Evolutionary conservation across 2,888 invertebrate genomes (phyloP).

Genomic region (Lasioglossum lativentre): DNA sequence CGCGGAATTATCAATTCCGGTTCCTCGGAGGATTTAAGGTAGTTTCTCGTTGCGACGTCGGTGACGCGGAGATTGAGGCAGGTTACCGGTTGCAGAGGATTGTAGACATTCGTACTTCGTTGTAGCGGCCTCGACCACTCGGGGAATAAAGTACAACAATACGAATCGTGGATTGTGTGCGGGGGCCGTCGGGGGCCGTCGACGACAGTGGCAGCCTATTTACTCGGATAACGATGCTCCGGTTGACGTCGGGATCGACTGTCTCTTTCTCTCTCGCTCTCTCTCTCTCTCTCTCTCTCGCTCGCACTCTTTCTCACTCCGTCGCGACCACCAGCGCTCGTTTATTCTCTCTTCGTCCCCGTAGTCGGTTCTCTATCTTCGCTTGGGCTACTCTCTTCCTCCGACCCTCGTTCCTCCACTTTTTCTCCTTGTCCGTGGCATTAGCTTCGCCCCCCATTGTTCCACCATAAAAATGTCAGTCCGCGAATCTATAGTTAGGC

Average conservation of each 20-base stretch:
- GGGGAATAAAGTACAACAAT: constrained; percentile 77
- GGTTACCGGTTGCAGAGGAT: constrained; percentile 61
- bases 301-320: constrained; percentile 48
- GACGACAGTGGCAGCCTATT: constrained; percentile 78
- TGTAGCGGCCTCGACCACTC: constrained; percentile 68
- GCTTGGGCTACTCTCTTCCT: constrained; percentile 39
- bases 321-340: constrained; percentile 31
- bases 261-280: background rate
- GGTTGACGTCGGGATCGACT: constrained; percentile 76
- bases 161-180: constrained; percentile 78
- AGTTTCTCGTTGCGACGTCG: constrained; percentile 59
- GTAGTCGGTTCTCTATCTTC: constrained; percentile 43
- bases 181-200: constrained; percentile 73
- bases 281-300: constrained; percentile 35
- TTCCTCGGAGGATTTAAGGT: constrained; percentile 60
- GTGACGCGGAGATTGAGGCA: constrained; percentile 57
- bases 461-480: constrained; percentile 83
- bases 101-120: constrained; percentile 55
- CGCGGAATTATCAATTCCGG: constrained; percentile 65
- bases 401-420: constrained; percentile 46
- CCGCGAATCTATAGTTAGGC: constrained; percentile 82
- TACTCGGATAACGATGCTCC: constrained; percentile 82
- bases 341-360: constrained; percentile 20
- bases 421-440: constrained; percentile 54
- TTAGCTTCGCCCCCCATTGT: constrained; percentile 78